Conservation (phyloP, 1,140 invertebrate species). For the Eriosoma lanigerum region DNA sequence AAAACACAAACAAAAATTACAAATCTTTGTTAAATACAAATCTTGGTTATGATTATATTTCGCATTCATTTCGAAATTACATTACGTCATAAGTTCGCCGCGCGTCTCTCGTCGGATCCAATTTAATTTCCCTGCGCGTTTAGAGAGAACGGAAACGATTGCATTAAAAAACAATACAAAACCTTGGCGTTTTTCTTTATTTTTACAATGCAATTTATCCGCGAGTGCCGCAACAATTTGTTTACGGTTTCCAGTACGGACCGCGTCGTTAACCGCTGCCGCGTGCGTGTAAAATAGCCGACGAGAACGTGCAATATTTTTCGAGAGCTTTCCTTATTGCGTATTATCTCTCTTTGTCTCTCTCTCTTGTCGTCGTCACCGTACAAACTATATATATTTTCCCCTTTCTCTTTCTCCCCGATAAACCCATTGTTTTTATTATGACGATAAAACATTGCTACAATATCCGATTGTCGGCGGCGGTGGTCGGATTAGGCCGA, state of each 20-base stretch:
- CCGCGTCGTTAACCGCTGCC: background rate
- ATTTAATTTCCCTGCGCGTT: background rate
- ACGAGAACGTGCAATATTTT: conserved; percentile 36
- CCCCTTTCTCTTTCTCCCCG: background rate
- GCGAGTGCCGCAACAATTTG: conserved; percentile 21
- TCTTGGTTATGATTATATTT: no score
- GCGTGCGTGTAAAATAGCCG: no score
- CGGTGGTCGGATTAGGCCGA: background rate
- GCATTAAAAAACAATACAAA: conserved; percentile 13
- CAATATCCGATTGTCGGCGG: background rate
- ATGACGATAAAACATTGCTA: conserved; percentile 39
- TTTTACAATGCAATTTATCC: conserved; percentile 7
- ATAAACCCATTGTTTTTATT: conserved; percentile 36
- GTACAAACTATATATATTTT: no score
- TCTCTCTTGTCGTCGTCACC: background rate
- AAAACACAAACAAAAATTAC: no score
- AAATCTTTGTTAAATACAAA: no score
- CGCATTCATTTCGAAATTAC: no score
- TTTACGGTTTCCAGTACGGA: conserved; percentile 7
- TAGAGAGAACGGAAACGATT: conserved; percentile 1
- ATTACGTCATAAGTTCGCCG: no score
- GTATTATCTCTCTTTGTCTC: background rate
- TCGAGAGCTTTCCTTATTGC: conserved; percentile 38
- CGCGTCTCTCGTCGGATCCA: background rate
- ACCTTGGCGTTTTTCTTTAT: conserved; percentile 1